phyloP scores from a whole-genome alignment of 1,140 invertebrate species.

The Megathymus violae region DNA sequence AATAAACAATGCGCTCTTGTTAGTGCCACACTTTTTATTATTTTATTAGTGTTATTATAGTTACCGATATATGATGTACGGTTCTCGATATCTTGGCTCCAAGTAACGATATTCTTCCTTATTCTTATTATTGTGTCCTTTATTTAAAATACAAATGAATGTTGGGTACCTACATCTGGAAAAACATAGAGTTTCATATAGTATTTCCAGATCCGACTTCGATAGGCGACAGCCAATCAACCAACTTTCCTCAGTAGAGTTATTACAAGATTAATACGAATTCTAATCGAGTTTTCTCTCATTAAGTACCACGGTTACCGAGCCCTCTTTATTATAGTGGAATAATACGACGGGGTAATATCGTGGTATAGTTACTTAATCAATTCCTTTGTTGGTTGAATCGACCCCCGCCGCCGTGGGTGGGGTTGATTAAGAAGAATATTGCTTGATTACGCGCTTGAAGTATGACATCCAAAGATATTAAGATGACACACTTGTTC shows the following conservation, averaged over 20 bases:
- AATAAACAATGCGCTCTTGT: too few relatives aligned
- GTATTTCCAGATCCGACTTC: neutral
- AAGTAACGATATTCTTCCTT: too few relatives aligned
- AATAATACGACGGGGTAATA: slow-evolving; percentile 81
- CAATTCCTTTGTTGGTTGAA: slow-evolving; percentile 82
- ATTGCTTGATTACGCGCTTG: slow-evolving; percentile 81
- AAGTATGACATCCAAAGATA: slow-evolving; percentile 72
- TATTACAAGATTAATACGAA: slow-evolving; percentile 77
- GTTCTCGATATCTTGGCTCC: too few relatives aligned
- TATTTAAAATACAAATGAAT: too few relatives aligned
- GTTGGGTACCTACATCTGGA: too few relatives aligned
- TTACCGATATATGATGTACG: too few relatives aligned
- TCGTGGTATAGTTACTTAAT: slow-evolving; percentile 81
- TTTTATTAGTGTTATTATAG: too few relatives aligned
- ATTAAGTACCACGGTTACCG: slow-evolving; percentile 80
- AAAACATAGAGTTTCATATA: too few relatives aligned
- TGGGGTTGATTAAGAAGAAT: slow-evolving; percentile 83
- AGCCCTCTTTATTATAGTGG: slow-evolving; percentile 81
- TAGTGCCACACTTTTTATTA: too few relatives aligned
- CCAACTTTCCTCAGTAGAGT: slow-evolving; percentile 36
- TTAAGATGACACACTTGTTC: slow-evolving; percentile 41
- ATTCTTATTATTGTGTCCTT: too few relatives aligned
- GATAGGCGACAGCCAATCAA: slow-evolving; percentile 46
- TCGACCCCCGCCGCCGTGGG: slow-evolving; percentile 74
- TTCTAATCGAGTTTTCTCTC: slow-evolving; percentile 83